Conservation (phyloP, 1,140 invertebrate genomes). For the Drosophila ogumai region DNA sequence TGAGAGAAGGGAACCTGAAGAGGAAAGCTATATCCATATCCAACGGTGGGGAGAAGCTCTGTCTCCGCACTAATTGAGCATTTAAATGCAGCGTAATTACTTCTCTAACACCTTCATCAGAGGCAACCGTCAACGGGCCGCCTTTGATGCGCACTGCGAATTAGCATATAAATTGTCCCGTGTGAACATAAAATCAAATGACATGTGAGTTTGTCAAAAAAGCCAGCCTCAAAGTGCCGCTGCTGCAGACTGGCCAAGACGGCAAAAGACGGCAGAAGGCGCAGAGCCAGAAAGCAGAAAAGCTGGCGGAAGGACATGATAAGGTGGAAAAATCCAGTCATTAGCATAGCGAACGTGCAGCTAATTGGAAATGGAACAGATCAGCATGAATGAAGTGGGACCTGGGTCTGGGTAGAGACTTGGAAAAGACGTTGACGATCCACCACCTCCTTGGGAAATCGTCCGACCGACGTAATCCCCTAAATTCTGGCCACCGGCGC, state of each 20-base stretch:
- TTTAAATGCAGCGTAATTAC: conserved; percentile 83
- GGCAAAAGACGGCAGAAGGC: neutral
- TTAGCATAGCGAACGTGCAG: conserved; percentile 80
- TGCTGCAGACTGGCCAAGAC: conserved; percentile 14
- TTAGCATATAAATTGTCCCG: conserved; percentile 84
- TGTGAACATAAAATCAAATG: conserved; percentile 83
- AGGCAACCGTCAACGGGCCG: conserved; percentile 64
- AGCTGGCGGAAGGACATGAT: conserved; percentile 79
- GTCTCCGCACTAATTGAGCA: conserved; percentile 80
- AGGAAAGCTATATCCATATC: neutral
- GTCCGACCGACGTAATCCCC: conserved; percentile 47
- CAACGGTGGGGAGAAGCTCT: conserved; percentile 20
- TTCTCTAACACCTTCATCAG: conserved; percentile 81
- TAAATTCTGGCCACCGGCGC: conserved; percentile 73
- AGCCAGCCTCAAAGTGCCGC: conserved; percentile 47
- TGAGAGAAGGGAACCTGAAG: neutral
- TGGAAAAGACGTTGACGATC: neutral
- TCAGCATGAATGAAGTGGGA: conserved; percentile 42
- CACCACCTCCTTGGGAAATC: conserved; percentile 15
- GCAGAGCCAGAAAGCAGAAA: conserved; percentile 31
- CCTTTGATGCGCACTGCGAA: conserved; percentile 79
- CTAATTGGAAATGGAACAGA: conserved; percentile 79
- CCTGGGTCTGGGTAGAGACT: neutral
- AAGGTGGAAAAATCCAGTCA: conserved; percentile 67
- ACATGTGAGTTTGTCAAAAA: conserved; percentile 82